Percentiles rank a stretch among this genome's conserved stretches.
These are phyloP conservation scores for Heteromurus nitidus DNA, from an alignment of 2,888 invertebrate species.

Conservation along the genomic window DNA sequence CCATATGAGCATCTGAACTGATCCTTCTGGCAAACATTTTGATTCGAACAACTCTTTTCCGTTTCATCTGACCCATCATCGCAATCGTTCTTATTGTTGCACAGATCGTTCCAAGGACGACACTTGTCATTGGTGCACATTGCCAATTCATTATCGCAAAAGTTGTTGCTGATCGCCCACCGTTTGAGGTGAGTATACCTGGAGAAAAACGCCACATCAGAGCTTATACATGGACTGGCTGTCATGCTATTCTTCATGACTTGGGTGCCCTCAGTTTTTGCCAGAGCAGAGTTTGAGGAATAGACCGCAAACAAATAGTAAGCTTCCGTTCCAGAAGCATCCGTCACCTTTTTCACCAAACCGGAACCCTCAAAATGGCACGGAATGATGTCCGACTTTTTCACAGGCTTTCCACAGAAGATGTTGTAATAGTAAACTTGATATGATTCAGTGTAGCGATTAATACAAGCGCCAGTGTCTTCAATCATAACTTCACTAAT, in stretches of 20 bases:
- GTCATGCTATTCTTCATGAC: slow-evolving; percentile 31
- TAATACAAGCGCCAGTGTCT: slow-evolving; percentile 47
- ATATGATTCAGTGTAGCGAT: slow-evolving; percentile 43
- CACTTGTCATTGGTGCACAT: slow-evolving; percentile 65
- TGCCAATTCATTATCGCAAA: slow-evolving; percentile 61
- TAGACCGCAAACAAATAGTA: slow-evolving; percentile 61
- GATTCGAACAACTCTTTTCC: slow-evolving; percentile 52
- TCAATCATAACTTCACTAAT: slow-evolving; percentile 36
- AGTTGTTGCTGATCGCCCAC: slow-evolving; percentile 61
- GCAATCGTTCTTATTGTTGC: slow-evolving; percentile 47
- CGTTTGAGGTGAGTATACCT: slow-evolving; percentile 47
- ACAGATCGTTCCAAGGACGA: slow-evolving; percentile 63
- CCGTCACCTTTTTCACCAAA: slow-evolving; percentile 57
- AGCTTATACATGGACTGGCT: slow-evolving; percentile 15
- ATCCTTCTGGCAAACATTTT: slow-evolving; percentile 35
- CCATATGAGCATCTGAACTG: slow-evolving; percentile 59
- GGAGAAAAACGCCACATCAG: slow-evolving; percentile 57
- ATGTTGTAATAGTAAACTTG: slow-evolving; percentile 59
- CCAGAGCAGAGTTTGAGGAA: slow-evolving; percentile 65
- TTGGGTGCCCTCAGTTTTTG: slow-evolving; percentile 50
- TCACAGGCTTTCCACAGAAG: slow-evolving; percentile 44
- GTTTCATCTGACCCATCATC: slow-evolving; percentile 60
- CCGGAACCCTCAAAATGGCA: slow-evolving; percentile 65
- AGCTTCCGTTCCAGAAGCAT: slow-evolving; percentile 12
- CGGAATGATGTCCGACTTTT: slow-evolving; percentile 43